Conservation (phyloP, 2,888 invertebrate species). For the Laothoe populi region DNA sequence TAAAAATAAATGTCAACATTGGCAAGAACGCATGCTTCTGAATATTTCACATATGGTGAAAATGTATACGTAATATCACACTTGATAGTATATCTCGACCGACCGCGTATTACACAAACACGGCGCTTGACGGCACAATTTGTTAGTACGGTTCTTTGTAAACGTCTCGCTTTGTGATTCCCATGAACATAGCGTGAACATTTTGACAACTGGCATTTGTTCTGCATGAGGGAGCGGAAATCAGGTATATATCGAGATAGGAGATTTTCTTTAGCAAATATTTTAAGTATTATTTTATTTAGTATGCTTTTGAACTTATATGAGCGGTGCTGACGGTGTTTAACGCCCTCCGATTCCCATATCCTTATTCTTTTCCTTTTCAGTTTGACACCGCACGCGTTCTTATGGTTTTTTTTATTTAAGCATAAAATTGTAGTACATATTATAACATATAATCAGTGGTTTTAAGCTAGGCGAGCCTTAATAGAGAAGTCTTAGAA, state of each 20-base stretch:
- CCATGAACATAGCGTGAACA: constrained; percentile 73
- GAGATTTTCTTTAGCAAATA: constrained; percentile 53
- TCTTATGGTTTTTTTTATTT: too few species aligned
- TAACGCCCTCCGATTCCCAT: too few species aligned
- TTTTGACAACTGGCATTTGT: constrained; percentile 81
- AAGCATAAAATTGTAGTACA: too few species aligned
- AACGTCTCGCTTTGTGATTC: constrained; percentile 77
- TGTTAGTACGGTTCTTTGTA: constrained; percentile 78
- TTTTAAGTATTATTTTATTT: constrained; percentile 45
- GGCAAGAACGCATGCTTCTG: constrained; percentile 23
- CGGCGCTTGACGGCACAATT: constrained; percentile 74
- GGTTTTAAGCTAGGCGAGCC: too few species aligned
- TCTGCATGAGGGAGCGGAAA: constrained; percentile 63
- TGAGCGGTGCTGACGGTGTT: neutral
- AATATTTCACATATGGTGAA: constrained; percentile 44
- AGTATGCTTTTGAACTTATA: neutral
- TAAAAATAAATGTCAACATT: too few species aligned
- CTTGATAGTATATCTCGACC: constrained; percentile 60
- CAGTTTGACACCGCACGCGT: too few species aligned
- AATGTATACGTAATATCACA: constrained; percentile 57
- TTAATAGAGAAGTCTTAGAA: too few species aligned
- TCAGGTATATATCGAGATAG: constrained; percentile 56
- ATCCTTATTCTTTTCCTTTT: too few species aligned
- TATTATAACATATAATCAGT: too few species aligned
- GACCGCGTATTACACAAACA: constrained; percentile 68